phyloP scores from a whole-genome alignment of 2,888 invertebrate genomes.

The Anoplius nigerrimus region DNA sequence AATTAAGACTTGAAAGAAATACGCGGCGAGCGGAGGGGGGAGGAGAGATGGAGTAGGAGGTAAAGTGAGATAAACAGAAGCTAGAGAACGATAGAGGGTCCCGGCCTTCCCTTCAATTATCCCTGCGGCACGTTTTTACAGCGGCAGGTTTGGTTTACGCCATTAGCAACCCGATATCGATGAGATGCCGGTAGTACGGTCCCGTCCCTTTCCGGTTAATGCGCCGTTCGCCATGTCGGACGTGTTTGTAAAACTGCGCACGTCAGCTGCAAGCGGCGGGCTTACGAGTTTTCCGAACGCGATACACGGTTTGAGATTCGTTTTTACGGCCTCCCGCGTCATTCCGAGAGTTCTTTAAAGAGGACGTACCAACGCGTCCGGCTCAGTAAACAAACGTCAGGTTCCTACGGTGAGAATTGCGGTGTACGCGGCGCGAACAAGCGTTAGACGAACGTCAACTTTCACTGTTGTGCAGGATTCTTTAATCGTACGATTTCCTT shows the following conservation, averaged over 20 bases:
- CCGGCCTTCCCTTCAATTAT: conserved; percentile 67
- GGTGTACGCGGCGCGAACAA: no score
- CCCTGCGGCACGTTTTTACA: conserved; percentile 67
- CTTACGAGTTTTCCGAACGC: no score
- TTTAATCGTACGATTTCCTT: no score
- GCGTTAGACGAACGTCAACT: no score
- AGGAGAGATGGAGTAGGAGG: conserved; percentile 44
- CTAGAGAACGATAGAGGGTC: conserved; percentile 51
- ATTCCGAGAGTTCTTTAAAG: no score
- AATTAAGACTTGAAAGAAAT: conserved; percentile 57
- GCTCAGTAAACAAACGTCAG: not conserved
- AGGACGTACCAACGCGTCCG: not conserved
- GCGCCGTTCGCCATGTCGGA: no score
- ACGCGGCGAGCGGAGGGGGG: conserved; percentile 28
- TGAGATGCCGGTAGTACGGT: conserved; percentile 25
- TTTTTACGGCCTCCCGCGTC: no score
- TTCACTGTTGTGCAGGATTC: no score
- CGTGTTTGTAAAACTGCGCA: no score
- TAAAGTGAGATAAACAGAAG: conserved; percentile 49
- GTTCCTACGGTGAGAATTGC: not conserved
- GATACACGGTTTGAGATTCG: not conserved
- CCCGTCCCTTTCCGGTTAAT: not conserved
- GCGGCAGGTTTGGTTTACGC: conserved; percentile 63
- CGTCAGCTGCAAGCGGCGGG: not conserved
- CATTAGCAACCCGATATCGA: conserved; percentile 71